phyloP scores from a whole-genome alignment of 2,888 invertebrate genomes.

The Tetragonula carbonaria region DNA sequence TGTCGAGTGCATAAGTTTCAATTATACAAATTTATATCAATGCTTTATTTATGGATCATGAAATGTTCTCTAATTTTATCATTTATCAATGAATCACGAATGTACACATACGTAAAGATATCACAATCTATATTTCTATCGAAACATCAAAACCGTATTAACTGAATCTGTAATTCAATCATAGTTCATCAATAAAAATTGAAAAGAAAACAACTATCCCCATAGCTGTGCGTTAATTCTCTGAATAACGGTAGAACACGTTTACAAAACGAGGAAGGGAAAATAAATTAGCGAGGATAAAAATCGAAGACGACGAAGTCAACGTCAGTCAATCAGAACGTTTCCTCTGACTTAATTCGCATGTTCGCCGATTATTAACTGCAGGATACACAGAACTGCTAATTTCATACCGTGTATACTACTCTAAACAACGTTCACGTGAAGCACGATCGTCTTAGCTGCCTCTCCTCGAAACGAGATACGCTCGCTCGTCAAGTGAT shows the following conservation, averaged over 20 bases:
- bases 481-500: neutral
- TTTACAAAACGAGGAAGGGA: neutral
- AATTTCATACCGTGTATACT: conserved; percentile 49
- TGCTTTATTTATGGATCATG: too few species aligned
- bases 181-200: neutral
- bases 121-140: too few species aligned
- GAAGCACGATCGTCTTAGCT: neutral
- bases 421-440: conserved; percentile 20
- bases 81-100: too few species aligned
- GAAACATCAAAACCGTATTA: too few species aligned
- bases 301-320: conserved; percentile 12
- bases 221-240: neutral
- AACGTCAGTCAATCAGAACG: conserved; percentile 27
- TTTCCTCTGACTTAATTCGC: conserved; percentile 22
- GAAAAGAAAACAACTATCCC: neutral
- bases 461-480: neutral
- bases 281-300: neutral
- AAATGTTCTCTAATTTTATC: too few species aligned
- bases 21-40: too few species aligned
- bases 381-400: conserved; percentile 30
- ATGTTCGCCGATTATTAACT: conserved; percentile 42
- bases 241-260: neutral
- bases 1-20: too few species aligned
- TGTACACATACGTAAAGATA: too few species aligned
- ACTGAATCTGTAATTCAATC: too few species aligned